These are phyloP conservation scores for Dione juno DNA, from an alignment of 2,888 invertebrate species.

Conservation along the genomic window DNA sequence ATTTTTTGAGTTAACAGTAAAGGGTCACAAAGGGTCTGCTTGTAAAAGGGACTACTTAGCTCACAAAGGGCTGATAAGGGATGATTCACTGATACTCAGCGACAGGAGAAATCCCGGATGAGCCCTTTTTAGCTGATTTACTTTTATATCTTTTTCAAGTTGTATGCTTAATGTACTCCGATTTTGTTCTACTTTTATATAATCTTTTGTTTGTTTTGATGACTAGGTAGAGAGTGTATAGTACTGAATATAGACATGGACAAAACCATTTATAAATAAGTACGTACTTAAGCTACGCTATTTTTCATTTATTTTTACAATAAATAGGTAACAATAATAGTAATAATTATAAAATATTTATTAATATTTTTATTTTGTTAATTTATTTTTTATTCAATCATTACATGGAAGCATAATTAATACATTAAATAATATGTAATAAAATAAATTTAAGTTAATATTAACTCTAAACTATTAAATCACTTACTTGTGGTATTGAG, in stretches of 20 bases:
- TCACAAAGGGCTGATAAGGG: conserved; percentile 67
- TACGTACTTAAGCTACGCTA: neutral
- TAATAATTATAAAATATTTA: neutral
- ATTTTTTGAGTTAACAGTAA: conserved; percentile 57
- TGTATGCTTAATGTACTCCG: conserved; percentile 33
- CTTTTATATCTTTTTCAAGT: conserved; percentile 39
- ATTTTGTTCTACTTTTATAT: conserved; percentile 28
- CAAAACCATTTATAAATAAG: conserved; percentile 2
- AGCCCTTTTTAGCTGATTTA: conserved; percentile 52
- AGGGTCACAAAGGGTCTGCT: conserved; percentile 64
- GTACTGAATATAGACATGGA: neutral
- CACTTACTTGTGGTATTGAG: conserved; percentile 97
- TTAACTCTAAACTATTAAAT: neutral
- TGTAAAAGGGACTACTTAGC: conserved; percentile 59
- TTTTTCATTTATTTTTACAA: neutral
- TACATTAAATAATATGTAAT: neutral
- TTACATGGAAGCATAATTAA: neutral
- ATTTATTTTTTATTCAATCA: too few species aligned
- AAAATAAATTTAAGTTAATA: too few species aligned
- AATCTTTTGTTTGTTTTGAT: conserved; percentile 32
- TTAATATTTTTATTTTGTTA: neutral
- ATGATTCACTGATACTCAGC: conserved; percentile 58
- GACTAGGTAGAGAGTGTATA: neutral
- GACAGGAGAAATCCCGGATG: conserved; percentile 61
- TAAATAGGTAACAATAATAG: neutral